Base-by-base conservation (phyloP, 1,140 invertebrate species). In the Drosophila takahashii region DNA sequence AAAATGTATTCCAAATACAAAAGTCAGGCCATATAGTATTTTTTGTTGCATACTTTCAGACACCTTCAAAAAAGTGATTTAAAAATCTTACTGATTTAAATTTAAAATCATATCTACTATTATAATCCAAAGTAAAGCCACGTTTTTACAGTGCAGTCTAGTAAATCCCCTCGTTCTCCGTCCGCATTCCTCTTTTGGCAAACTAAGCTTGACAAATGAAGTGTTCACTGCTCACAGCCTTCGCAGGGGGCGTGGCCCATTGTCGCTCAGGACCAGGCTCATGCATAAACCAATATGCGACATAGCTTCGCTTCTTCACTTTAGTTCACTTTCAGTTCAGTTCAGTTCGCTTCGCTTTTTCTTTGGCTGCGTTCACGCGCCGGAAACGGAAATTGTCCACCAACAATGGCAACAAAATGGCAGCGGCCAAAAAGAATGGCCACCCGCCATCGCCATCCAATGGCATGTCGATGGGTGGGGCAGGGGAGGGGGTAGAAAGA, bases 311-410 rank as follows among this genome's bases (percentile, higher is more conserved):
- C 45, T 64, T 26, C 22, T 22, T 13, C 27, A 9, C 62, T 67
- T 67, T 44, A 36, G 8, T 27, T 44, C 18, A 26, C 11, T 22
- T 34, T 22, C 7, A 42, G 37, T 67, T 64, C n/a, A 42, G 64
- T 67, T 34, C 26, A 39, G 41, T 65, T 59, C 56, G 41, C 37
- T 53, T 47, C 34, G 52, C 66, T 42, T 62, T 73, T 65, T 58
- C 41, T 47, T 61, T 45, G 70, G 60, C 61, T 77, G 71, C 79
- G 66, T 69, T 81, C 74, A 89, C 84, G 84, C 83, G 79, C 83
- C 83, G 83, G 84, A 87, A 89, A 59, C 83, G 83, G 83, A 87
- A 87, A 87, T 87, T 87, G 84, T 89, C 78, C 84, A 66, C 66
- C 83, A 77, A 86, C 83, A 86, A 87, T 81, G 79, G 65, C 84